Evolutionary conservation across 2,888 invertebrate genomes (phyloP).

Genomic region (Tetragonisca angustula): DNA sequence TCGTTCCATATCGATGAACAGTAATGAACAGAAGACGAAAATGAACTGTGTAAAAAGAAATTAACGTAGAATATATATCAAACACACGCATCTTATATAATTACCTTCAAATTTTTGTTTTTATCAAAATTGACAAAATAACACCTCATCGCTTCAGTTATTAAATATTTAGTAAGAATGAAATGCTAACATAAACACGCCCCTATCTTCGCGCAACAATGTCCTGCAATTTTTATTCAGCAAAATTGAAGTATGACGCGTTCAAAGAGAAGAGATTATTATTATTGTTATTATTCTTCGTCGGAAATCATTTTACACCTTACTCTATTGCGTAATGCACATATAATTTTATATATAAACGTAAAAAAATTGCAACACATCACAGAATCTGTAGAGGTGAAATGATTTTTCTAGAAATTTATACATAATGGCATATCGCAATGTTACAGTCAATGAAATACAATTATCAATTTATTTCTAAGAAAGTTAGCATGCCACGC

Average conservation of each 20-base stretch:
- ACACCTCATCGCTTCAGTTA: conserved; percentile 1
- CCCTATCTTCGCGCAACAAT: conserved; percentile 2
- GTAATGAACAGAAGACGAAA: background rate
- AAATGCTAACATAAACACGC: conserved; percentile 10
- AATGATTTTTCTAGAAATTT: conserved; percentile 21
- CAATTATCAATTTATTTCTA: conserved; percentile 12
- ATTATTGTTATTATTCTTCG: background rate
- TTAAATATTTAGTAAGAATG: conserved; percentile 21
- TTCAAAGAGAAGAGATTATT: background rate
- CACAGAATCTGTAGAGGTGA: conserved; percentile 3
- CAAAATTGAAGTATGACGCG: background rate
- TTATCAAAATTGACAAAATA: conserved; percentile 22
- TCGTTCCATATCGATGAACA: background rate
- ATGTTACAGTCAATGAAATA: conserved; percentile 12
- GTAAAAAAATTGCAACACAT: conserved; percentile 6
- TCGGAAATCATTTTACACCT: background rate
- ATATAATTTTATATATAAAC: conserved; percentile 8
- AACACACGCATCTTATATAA: background rate
- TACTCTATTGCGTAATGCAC: background rate
- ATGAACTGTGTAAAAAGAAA: background rate
- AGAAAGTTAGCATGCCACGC: background rate
- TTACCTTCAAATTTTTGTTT: background rate
- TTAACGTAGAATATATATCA: background rate
- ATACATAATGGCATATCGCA: conserved; percentile 3
- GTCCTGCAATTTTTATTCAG: background rate